Evolutionary conservation across 2,797 vertebrate species (phyloP), one percentile per base, ranked within the genome.

Genomic region (Dermochelys coriacea): DNA sequence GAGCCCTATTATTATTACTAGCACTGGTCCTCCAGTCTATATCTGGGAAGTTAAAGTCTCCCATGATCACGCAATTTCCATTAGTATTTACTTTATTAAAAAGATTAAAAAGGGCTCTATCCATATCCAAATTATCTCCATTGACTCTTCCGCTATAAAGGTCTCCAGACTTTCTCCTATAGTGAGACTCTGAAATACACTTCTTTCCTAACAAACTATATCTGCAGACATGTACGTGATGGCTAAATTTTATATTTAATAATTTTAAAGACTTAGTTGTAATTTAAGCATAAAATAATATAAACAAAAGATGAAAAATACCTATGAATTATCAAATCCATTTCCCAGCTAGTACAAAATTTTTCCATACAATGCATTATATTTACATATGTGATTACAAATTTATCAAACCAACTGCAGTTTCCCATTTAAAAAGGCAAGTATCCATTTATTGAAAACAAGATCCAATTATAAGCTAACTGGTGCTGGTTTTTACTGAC

Each of bases 241-340:
- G 14, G 59, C 31, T 87, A 91, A 77, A 84, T 21, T 79, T 61
- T 84, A 41, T 3, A 45, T 68, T 6, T 29, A 55, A 45, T 90
- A 55, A 51, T 71, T 51, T 55, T 82, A 50, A 82, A 88, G 91
- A 93, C 61, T 21, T n/a, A 7, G 3, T 31, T 14, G 21, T 8
- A 86, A 88, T 93, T 91, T 92, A 94, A 59, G 50, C 41, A 25
- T 5, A 41, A 90, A 54, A 79, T 19, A 12, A 83, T n/a, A 80
- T 61, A 80, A 84, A 45, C 54, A 75, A 88, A 54, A 87, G 52
- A 87, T 23, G 16, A 50, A 80, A 12, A 15, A 68, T 29, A 86
- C 25, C 16, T 61, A 82, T 51, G 64, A 83, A 83, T 68, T 79
- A 74, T 41, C 25, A 89, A 31, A 34, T 50, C 85, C 49, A 25